Percentiles rank a stretch among this genome's conserved stretches.
These are phyloP conservation scores for Coracopsis vasa DNA, from an alignment of 2,113 vertebrate species.

Conservation along the genomic window DNA sequence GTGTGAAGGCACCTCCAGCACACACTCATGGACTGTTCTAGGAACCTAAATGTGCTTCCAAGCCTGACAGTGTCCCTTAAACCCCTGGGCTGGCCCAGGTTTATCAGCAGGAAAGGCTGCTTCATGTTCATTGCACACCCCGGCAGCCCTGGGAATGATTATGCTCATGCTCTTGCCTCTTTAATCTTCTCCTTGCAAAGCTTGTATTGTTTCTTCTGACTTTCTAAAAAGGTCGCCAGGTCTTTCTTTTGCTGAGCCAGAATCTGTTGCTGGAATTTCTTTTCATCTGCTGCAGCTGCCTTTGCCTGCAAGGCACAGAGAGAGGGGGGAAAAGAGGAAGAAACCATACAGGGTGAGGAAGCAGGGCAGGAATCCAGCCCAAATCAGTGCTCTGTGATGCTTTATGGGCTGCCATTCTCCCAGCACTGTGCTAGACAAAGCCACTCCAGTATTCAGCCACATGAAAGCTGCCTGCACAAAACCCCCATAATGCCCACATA, in stretches of 20 bases:
- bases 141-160: background rate
- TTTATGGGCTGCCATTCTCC: background rate
- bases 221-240: slow-evolving; percentile 97
- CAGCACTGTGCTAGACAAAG: background rate
- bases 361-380: background rate
- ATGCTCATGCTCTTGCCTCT: slow-evolving; percentile 92
- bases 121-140: background rate
- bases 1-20: background rate
- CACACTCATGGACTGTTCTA: background rate
- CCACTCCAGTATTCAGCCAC: rapidly evolving
- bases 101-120: background rate
- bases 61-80: background rate
- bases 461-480: background rate
- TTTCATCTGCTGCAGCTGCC: slow-evolving; percentile 90
- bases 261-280: slow-evolving; percentile 99
- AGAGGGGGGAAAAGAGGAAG: rapidly evolving
- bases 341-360: background rate
- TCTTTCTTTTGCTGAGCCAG: slow-evolving; percentile 98
- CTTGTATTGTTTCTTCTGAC: slow-evolving; percentile 99
- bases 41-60: background rate
- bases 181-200: slow-evolving; percentile 99
- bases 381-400: background rate
- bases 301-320: slow-evolving; percentile 82
- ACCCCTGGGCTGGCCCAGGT: background rate
- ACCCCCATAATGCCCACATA: background rate